A percentile compares a stretch with the other conserved stretches of the same genome.
These are phyloP conservation scores for Paelopatides confundens DNA, from an alignment of 53 echinoderm and acorn worm species.

Conservation along the genomic window DNA sequence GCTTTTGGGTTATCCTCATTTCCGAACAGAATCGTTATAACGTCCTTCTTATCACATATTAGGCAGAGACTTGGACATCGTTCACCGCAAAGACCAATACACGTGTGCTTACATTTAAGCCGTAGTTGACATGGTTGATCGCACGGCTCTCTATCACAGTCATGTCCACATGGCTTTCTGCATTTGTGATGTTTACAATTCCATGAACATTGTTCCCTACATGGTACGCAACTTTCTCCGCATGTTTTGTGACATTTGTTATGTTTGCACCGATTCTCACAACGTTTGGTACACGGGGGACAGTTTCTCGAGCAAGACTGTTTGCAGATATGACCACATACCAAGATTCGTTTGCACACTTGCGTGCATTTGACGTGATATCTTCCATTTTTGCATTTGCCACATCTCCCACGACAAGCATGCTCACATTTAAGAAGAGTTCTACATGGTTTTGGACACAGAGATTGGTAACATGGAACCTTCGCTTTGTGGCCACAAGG, in stretches of 20 bases:
- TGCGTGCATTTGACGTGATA: slow-evolving; percentile 54
- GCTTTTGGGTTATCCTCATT: not conserved
- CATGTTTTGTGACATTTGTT: slow-evolving; percentile 65
- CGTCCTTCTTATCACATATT: slow-evolving; percentile 73
- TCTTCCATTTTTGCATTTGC: slow-evolving; percentile 52
- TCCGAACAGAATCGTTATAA: slow-evolving; percentile 62
- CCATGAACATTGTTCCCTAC: slow-evolving; percentile 65
- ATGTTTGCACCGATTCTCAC: slow-evolving; percentile 68
- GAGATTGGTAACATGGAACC: slow-evolving; percentile 58
- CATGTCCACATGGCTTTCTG: slow-evolving; percentile 71
- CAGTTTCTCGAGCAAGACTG: slow-evolving; percentile 69
- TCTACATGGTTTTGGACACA: slow-evolving; percentile 54
- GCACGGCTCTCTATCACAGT: slow-evolving; percentile 78
- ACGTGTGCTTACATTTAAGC: slow-evolving; percentile 76
- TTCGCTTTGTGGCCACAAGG: slow-evolving; percentile 64
- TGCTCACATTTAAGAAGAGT: slow-evolving; percentile 64
- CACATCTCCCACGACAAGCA: slow-evolving; percentile 61
- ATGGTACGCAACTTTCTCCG: slow-evolving; percentile 62
- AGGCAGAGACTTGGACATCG: slow-evolving; percentile 83
- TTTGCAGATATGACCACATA: slow-evolving; percentile 79
- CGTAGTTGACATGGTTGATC: slow-evolving; percentile 61
- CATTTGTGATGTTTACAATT: slow-evolving; percentile 50
- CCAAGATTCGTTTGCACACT: slow-evolving; percentile 62
- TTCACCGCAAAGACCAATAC: slow-evolving; percentile 94
- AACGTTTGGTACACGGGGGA: slow-evolving; percentile 66